These are phyloP conservation scores for Burhinus bistriatus DNA, from an alignment of 2,113 vertebrate genomes.

Conservation along the genomic window DNA sequence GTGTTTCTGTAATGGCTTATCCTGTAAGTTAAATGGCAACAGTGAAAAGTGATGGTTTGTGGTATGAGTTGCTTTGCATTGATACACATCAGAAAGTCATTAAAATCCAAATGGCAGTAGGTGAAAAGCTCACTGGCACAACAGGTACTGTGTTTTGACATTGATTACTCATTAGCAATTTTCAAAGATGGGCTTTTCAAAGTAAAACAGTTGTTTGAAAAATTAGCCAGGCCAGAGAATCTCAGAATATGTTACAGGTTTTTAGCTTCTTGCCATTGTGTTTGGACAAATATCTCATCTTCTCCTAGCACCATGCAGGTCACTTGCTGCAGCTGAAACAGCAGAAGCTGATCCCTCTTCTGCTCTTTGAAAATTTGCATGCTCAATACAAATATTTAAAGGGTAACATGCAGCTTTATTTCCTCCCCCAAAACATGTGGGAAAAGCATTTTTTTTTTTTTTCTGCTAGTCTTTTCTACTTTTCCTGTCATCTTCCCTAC, in stretches of 20 bases:
- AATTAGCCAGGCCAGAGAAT: not conserved
- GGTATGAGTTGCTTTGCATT: not conserved
- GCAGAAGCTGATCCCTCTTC: not conserved
- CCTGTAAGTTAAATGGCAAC: not conserved
- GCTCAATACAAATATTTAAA: constrained; percentile 30
- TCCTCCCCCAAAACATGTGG: not conserved
- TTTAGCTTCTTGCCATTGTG: not conserved
- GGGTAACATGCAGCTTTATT: not conserved
- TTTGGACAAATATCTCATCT: not conserved
- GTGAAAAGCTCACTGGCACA: not conserved
- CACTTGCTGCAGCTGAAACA: not conserved
- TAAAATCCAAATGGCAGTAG: not conserved
- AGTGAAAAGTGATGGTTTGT: not conserved
- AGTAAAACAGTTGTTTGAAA: not conserved
- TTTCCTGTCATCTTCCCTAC: constrained; percentile 2
- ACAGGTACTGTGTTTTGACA: not conserved
- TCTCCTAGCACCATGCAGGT: not conserved
- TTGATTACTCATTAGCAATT: not conserved
- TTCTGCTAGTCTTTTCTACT: not conserved
- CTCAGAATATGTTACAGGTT: not conserved
- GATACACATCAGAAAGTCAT: not conserved
- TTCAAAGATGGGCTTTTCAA: not conserved
- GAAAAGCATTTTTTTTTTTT: not conserved
- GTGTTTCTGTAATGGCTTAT: not conserved
- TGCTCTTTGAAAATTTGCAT: constrained; percentile 42